These are phyloP conservation scores for Noctua janthe DNA, from an alignment of 2,888 invertebrate genomes.

Conservation along the genomic window DNA sequence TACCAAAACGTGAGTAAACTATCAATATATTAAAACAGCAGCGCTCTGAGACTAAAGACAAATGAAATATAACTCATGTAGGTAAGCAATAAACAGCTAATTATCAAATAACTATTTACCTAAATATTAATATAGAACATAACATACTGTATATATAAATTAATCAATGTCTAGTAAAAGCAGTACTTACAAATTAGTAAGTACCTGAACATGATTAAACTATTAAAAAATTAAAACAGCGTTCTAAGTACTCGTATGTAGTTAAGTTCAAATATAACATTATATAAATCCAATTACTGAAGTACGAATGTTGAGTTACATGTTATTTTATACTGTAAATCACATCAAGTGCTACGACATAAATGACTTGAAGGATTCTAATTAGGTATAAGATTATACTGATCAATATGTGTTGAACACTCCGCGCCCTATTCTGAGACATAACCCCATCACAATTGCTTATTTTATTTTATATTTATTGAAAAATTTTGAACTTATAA, in stretches of 20 bases:
- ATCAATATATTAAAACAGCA: conserved; percentile 16
- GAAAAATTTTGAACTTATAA: background rate
- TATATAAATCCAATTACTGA: conserved; percentile 26
- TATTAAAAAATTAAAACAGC: conserved; percentile 20
- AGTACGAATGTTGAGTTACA: background rate
- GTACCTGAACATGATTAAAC: conserved; percentile 1
- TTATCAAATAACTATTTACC: background rate
- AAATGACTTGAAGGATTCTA: conserved; percentile 17
- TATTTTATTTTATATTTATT: background rate
- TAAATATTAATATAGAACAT: background rate
- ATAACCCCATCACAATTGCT: conserved; percentile 7
- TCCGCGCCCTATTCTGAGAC: background rate
- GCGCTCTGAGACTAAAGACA: background rate
- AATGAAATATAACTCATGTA: background rate
- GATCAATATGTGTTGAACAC: background rate
- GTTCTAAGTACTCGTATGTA: background rate
- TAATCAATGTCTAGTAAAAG: background rate
- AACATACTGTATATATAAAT: conserved; percentile 16
- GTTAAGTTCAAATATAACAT: conserved; percentile 24
- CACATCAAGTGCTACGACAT: conserved; percentile 18
- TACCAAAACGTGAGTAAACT: conserved; percentile 9
- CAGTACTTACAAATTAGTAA: background rate
- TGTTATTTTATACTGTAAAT: conserved; percentile 22
- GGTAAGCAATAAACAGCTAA: background rate
- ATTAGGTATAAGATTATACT: conserved; percentile 2